Base-by-base conservation (phyloP, 2,888 invertebrate genomes). In the Pristionchus arcanus region DNA sequence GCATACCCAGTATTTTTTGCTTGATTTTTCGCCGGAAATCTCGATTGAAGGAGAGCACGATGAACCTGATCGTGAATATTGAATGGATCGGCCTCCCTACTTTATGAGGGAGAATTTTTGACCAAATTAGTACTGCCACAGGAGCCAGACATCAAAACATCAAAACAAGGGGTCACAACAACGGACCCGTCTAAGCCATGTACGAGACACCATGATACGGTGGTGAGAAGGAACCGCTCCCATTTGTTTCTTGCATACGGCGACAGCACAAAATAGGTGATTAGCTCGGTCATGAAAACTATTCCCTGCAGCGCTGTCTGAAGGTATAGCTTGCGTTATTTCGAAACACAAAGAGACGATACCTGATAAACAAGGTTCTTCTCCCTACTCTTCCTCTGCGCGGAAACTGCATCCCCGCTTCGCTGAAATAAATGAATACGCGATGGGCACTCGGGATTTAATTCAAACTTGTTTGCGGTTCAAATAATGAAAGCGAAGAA, bases 241-340 rank as follows among this genome's bases (percentile, higher is more conserved):
- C 90, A 91, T 25, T 66, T 77, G 81, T 74, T 90, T 16, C 81
- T 28, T 0, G 89, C 71, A 31, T 81, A 71, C 49, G 89, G 88
- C 28, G 90, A 83, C 25, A 91, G 49, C 15, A 90, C 85, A 87
- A 91, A 92, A 74, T 91, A 91, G 59, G 91, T 91, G 21, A 91
- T 84, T 37, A 92, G 91, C 66, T 92, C 92, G 37, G 86, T 63
- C 25, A 90, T 90, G 84, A 92, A 92, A 0, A 92, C 68, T 0
- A 83, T 84, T 66, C 91, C 92, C 89, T 92, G 92, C 25, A 91
- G 3, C 77, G 66, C 53, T 89, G 91, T 19, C 55, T 90, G 16
- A 91, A 25, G 49, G 42, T 49, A 49, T 9, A n/a, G n/a, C n/a
- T n/a, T n/a, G n/a, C n/a, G n/a, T n/a, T n/a, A n/a, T n/a, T n/a